phyloP scores from a whole-genome alignment of 1,140 invertebrate genomes.

The Rhopalosiphum maidis region DNA sequence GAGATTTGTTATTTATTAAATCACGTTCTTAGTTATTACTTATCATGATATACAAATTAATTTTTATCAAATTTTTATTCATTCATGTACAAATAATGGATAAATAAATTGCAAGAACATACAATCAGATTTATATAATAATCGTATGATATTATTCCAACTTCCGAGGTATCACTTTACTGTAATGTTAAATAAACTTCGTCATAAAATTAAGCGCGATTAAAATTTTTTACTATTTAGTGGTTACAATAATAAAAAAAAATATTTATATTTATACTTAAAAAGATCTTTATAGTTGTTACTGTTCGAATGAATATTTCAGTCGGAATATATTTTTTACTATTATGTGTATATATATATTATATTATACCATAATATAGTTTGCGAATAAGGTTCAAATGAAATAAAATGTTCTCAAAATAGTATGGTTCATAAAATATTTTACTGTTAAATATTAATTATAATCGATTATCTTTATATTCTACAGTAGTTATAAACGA shows the following conservation, averaged over 20 bases:
- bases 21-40: neutral
- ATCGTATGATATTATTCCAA: neutral
- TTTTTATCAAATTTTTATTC: neutral
- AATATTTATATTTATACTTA: neutral
- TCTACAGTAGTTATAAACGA: neutral
- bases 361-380: neutral
- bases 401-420: neutral
- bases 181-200: neutral
- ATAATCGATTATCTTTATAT: neutral
- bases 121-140: neutral
- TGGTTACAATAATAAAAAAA: neutral
- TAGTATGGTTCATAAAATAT: neutral
- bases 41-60: neutral
- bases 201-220: neutral
- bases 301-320: neutral
- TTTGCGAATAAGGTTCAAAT: neutral
- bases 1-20: neutral
- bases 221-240: neutral
- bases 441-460: neutral
- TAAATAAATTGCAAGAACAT: neutral
- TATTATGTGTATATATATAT: neutral
- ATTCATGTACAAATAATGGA: neutral
- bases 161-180: neutral
- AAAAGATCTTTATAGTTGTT: neutral
- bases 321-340: neutral